Conservation (phyloP, 2,113 vertebrate species). For the Thomomys bottae region DNA sequence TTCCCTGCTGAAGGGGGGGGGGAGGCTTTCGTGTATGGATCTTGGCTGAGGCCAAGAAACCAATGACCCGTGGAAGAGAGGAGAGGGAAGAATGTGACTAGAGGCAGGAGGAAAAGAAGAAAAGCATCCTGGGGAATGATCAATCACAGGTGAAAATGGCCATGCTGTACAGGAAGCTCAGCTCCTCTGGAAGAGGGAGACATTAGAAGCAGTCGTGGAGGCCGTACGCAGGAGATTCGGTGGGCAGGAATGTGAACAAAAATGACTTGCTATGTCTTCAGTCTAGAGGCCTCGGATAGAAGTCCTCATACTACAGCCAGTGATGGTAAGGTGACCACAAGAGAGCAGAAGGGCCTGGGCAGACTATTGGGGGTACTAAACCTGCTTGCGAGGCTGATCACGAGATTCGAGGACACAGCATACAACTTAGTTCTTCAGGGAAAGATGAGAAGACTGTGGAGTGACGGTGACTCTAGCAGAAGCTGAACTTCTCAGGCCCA, state of each 20-base stretch:
- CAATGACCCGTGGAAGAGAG: not conserved
- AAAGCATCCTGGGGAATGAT: not conserved
- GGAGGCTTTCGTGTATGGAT: rapidly evolving
- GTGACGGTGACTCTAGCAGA: rapidly evolving
- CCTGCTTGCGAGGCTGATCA: rapidly evolving
- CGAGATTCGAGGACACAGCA: rapidly evolving
- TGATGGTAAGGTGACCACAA: rapidly evolving
- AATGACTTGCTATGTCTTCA: not conserved
- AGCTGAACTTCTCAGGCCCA: no score
- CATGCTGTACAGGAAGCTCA: not conserved
- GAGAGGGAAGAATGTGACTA: not conserved
- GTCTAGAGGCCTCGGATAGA: no score
- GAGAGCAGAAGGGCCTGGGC: rapidly evolving
- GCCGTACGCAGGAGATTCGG: not conserved
- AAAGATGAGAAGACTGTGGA: no score
- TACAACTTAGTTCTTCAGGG: rapidly evolving
- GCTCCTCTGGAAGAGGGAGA: not conserved
- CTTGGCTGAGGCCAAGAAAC: not conserved
- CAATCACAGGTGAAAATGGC: not conserved
- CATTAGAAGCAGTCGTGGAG: not conserved
- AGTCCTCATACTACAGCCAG: not conserved
- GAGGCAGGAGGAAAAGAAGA: not conserved
- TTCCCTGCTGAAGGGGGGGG: not conserved
- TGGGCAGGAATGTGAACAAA: no score
- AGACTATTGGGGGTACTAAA: not conserved